Percentiles rank a stretch among this genome's conserved stretches.
Evolutionary conservation across 2,797 vertebrate genomes (phyloP).

Genomic region (Gila robusta): DNA sequence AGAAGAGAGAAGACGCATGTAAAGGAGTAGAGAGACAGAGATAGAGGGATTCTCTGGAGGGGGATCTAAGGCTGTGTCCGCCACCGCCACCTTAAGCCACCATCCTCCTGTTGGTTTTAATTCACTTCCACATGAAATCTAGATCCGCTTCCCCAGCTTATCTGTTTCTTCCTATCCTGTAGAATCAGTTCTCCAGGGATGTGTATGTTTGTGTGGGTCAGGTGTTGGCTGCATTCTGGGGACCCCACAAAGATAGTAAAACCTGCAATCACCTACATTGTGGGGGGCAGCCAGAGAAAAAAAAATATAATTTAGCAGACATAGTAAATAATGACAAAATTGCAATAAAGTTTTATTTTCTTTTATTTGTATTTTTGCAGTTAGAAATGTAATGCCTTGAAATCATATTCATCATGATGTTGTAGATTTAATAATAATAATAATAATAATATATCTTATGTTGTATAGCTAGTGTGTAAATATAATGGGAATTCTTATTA

Average conservation of each 20-base stretch:
- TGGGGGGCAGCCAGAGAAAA: not conserved
- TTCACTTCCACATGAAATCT: slow-evolving; percentile 43
- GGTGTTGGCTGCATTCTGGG: not conserved
- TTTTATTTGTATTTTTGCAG: not conserved
- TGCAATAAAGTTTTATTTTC: not conserved
- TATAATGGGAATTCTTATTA: not conserved
- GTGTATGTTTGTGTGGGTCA: slow-evolving; percentile 16
- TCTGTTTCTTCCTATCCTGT: not conserved
- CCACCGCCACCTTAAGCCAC: slow-evolving; percentile 52
- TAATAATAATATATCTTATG: not conserved
- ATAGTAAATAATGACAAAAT: not conserved
- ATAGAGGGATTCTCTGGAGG: slow-evolving; percentile 31
- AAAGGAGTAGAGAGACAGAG: slow-evolving; percentile 11
- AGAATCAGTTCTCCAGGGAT: slow-evolving; percentile 8
- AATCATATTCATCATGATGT: not conserved
- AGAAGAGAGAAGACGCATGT: slow-evolving; percentile 27
- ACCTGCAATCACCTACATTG: not conserved
- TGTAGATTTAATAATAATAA: not conserved
- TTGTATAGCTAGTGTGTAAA: not conserved
- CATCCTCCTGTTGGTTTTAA: slow-evolving; percentile 50
- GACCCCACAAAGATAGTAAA: not conserved
- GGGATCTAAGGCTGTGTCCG: slow-evolving; percentile 44
- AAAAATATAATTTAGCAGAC: not conserved
- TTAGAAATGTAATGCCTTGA: not conserved
- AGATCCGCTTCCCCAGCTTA: slow-evolving; percentile 9